Evolutionary conservation across 2,888 invertebrate genomes (phyloP).

Genomic region (Coelinius sp.): DNA sequence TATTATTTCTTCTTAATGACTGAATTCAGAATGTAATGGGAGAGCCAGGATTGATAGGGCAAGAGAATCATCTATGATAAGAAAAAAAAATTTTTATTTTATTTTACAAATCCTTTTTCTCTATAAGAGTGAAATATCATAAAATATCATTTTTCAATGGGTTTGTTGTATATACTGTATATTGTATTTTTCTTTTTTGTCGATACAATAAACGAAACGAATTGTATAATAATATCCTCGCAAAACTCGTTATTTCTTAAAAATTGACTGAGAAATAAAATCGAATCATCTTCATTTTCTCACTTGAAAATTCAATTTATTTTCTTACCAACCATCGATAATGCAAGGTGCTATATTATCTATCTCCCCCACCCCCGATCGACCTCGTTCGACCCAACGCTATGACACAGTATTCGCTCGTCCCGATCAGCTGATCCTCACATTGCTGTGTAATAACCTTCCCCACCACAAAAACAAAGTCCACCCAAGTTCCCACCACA

Average conservation of each 20-base stretch:
- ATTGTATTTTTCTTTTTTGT: constrained; percentile 18
- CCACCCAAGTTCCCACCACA: not conserved
- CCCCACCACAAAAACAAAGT: not conserved
- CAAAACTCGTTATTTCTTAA: no score
- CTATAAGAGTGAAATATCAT: not conserved
- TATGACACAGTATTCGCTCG: not conserved
- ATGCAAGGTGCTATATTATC: constrained; percentile 4
- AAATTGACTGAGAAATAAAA: no score
- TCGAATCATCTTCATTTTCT: no score
- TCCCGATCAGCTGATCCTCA: constrained; percentile 32
- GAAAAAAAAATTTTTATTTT: no score
- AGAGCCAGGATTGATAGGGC: no score
- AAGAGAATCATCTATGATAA: no score
- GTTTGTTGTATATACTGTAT: constrained; percentile 32
- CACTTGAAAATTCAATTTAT: no score
- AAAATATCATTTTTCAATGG: not conserved
- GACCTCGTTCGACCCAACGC: not conserved
- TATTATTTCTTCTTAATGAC: no score
- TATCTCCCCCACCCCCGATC: not conserved
- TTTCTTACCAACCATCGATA: no score
- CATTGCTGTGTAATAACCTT: not conserved
- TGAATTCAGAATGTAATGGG: not conserved
- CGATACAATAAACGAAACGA: not conserved
- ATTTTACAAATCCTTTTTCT: not conserved
- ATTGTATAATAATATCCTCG: no score